Conservation (phyloP, 2,797 vertebrate genomes). For the Pogoniulus pusillus region DNA sequence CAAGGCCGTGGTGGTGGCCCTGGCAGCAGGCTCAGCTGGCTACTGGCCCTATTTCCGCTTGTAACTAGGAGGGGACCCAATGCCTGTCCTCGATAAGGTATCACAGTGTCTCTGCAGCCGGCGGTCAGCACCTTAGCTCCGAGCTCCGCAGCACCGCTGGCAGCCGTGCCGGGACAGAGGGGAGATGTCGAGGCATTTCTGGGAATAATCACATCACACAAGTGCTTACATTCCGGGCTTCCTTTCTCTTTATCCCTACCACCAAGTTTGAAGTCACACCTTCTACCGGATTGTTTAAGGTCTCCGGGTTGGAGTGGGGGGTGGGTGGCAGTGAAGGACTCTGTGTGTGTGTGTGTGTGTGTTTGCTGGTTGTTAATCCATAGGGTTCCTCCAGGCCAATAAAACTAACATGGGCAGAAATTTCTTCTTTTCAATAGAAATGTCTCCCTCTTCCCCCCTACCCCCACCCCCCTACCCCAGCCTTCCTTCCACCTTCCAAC, state of each 20-base stretch:
- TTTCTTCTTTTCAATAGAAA: conserved; percentile 30
- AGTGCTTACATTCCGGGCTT: conserved; percentile 88
- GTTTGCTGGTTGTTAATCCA: conserved; percentile 57
- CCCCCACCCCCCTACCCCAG: no score
- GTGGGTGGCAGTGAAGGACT: conserved; percentile 20
- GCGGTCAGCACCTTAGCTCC: conserved; percentile 46
- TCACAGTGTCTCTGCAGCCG: conserved; percentile 38
- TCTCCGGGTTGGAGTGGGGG: conserved; percentile 50
- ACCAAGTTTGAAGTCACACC: conserved; percentile 76
- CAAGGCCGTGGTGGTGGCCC: not conserved
- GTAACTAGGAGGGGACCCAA: conserved; percentile 56
- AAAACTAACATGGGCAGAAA: conserved; percentile 63
- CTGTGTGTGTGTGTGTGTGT: not conserved
- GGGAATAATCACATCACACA: conserved; percentile 99
- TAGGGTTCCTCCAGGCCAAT: conserved; percentile 61
- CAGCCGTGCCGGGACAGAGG: conserved; percentile 69
- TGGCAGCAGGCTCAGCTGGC: conserved; percentile 40
- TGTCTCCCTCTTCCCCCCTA: not conserved
- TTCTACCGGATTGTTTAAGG: conserved; percentile 69
- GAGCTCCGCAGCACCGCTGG: conserved; percentile 58
- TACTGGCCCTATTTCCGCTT: conserved; percentile 69
- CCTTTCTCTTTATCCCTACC: conserved; percentile 71
- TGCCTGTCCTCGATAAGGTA: conserved; percentile 70
- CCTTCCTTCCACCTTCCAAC: not conserved
- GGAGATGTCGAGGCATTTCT: conserved; percentile 90